Conservation (phyloP, 2,888 invertebrate genomes). For the Azorinus chamasolen region DNA sequence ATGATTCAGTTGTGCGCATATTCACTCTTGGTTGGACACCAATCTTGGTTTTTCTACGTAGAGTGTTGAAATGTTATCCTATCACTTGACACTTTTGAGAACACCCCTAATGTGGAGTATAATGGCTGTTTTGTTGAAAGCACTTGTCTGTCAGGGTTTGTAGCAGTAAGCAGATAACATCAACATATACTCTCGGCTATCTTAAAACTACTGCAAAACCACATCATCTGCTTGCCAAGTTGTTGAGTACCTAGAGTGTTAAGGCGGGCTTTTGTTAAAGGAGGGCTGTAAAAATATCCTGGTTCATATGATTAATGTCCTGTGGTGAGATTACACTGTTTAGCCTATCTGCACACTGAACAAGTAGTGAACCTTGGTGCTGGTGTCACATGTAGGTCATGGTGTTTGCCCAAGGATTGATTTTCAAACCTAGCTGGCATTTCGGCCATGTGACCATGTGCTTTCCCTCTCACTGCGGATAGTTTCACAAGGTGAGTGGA, state of each 20-base stretch:
- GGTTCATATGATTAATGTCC: constrained; percentile 45
- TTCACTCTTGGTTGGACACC: no score
- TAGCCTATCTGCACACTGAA: constrained; percentile 5
- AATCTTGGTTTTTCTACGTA: no score
- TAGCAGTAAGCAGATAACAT: constrained; percentile 34
- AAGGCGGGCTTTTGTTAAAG: neutral
- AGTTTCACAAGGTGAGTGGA: no score
- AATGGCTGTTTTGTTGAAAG: constrained; percentile 52
- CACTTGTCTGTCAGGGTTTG: constrained; percentile 36
- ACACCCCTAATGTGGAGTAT: constrained; percentile 20
- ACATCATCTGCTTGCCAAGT: neutral
- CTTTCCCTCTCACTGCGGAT: no score
- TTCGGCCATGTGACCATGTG: constrained; percentile 1
- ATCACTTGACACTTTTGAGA: constrained; percentile 19
- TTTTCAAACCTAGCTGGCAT: neutral
- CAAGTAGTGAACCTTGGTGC: constrained; percentile 4
- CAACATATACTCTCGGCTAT: neutral
- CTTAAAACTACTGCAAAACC: neutral
- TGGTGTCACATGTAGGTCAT: constrained; percentile 1
- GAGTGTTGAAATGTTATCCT: no score
- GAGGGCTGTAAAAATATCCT: constrained; percentile 39
- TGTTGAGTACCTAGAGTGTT: no score
- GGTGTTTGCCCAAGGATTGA: neutral
- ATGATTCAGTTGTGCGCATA: no score
- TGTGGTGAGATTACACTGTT: neutral